phyloP scores from a whole-genome alignment of 2,888 invertebrate genomes.

The Drosophila paramelanica region DNA sequence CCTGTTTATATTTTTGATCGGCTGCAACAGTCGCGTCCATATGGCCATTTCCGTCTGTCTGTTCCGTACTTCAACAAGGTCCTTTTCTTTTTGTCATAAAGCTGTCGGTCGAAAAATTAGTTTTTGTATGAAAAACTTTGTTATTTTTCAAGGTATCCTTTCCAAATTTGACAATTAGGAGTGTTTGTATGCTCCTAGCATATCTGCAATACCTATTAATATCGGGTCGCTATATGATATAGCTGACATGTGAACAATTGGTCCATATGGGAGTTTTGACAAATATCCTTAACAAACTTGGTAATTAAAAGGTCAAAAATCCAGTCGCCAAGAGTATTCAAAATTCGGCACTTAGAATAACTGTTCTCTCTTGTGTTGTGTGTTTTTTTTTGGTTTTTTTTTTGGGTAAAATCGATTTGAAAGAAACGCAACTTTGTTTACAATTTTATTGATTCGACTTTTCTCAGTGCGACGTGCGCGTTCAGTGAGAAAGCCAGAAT shows the following conservation, averaged over 20 bases:
- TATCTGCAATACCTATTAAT: no score
- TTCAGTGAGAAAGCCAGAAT: conserved; percentile 14
- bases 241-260: no score
- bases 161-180: conserved; percentile 4
- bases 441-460: conserved; percentile 73
- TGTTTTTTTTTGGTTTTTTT: conserved; percentile 12
- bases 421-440: conserved; percentile 68
- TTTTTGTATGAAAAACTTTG: no score
- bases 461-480: conserved; percentile 24
- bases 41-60: background rate
- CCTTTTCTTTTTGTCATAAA: no score
- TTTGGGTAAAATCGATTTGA: conserved; percentile 76
- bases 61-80: background rate
- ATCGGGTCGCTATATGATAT: background rate
- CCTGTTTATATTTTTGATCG: no score
- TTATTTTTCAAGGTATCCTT: no score
- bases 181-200: background rate
- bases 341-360: no score
- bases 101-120: no score
- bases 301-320: no score
- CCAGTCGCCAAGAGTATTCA: no score
- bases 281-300: no score
- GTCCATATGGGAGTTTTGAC: no score
- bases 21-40: background rate
- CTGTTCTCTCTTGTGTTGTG: background rate